Base-by-base conservation (phyloP, 2,113 vertebrate species). In the Ariopsis seemanni region DNA sequence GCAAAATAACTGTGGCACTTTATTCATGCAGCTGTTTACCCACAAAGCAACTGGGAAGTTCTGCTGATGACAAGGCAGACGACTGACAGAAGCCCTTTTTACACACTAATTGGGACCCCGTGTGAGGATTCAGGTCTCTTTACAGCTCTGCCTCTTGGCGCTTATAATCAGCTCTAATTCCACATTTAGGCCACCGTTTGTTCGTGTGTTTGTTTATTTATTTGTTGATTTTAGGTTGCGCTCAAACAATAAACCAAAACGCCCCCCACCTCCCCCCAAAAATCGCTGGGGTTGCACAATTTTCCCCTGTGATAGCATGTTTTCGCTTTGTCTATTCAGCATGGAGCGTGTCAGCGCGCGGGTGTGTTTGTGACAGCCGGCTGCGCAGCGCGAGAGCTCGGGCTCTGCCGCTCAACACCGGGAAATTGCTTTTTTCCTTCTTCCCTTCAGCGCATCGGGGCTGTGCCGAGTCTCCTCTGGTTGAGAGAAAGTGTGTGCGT, bases 321-420 rank as follows among this genome's bases (percentile, higher is more conserved):
- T 95, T 93, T 86, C 90, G 94, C 90, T 94, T 90, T 95, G 95
- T 95, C 94, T 88, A 95, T 92, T 95, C 95, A 95, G 95, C 95
- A 95, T 82, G 90, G 89, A 22, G 92, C 92, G 82, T 94, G 94
- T 95, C 93, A 93, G 93, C 69, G 90, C 65, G 90, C 85, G 91
- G 67, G 90, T 22, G 77, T 82, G 74, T 90, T 86, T 87, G 91
- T 91, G 91, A 92, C 87, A 92, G 93, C 90, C 71, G 63, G 85
- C 88, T 90, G 92, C 92, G 91, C 90, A 86, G 57, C 82, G 85
- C 90, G 89, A 90, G 91, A 93, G 94, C 93, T 93, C 92, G 88
- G 30, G 89, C 89, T 82, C 83, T 85, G 86, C 90, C 92, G 80
- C 88, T 72, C 88, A 86, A 86, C 89, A 60, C 83, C 86, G 84